Evolutionary conservation across 30 jellyfish, hydroid and myxozoan genomes (phyloP).

Genomic region (Turritopsis rubra): DNA sequence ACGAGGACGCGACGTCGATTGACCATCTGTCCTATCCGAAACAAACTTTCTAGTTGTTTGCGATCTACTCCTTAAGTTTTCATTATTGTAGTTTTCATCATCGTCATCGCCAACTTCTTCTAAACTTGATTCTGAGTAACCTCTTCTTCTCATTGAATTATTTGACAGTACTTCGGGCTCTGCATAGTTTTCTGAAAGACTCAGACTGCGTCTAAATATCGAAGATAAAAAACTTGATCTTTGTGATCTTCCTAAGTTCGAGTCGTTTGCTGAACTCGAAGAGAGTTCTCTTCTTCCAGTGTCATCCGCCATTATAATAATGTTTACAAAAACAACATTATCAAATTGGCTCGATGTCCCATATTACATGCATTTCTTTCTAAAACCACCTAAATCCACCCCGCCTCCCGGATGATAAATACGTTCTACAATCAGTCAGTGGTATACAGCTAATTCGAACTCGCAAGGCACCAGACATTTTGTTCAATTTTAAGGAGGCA

Average conservation of each 20-base stretch:
- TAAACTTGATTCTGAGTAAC: slow-evolving; percentile 20
- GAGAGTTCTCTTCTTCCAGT: neutral
- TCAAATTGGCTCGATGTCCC: neutral
- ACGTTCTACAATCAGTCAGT: too few species aligned
- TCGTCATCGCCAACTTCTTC: slow-evolving; percentile 12
- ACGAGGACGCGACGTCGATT: neutral
- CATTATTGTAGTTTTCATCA: neutral
- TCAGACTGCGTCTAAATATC: slow-evolving; percentile 25
- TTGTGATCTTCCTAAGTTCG: neutral
- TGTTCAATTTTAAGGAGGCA: too few species aligned
- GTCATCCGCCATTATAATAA: neutral
- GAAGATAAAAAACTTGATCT: slow-evolving; percentile 28
- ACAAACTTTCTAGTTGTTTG: neutral
- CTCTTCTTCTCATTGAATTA: neutral
- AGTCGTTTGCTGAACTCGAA: neutral
- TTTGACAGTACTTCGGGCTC: neutral
- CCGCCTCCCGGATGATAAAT: too few species aligned
- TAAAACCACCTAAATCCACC: too few species aligned
- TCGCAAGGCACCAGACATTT: too few species aligned
- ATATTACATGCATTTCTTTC: too few species aligned
- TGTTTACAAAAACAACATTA: neutral
- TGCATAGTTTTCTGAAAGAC: slow-evolving; percentile 26
- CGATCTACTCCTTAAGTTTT: neutral
- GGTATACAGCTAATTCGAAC: too few species aligned
- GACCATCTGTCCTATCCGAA: neutral